A percentile compares a stretch with the other conserved stretches of the same genome.
phyloP scores from a whole-genome alignment of 2,113 vertebrate species.

The Coptodon rendalli region DNA sequence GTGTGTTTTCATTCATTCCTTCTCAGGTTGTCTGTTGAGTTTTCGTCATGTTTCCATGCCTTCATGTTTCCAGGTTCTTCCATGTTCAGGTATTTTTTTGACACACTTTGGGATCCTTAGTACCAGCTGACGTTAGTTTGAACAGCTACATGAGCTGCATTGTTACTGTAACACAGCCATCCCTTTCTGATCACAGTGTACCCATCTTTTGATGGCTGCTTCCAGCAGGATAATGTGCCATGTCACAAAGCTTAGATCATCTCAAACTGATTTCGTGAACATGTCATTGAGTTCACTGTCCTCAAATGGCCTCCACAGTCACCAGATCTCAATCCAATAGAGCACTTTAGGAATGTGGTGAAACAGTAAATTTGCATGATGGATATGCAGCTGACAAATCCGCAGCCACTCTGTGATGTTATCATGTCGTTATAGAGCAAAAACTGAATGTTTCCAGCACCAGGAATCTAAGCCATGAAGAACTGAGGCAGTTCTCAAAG shows the following conservation, averaged over 20 bases:
- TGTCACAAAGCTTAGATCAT: not conserved
- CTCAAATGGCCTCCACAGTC: not conserved
- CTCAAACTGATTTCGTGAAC: not conserved
- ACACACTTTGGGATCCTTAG: not conserved
- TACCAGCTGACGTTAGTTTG: not conserved
- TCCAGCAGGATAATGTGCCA: not conserved
- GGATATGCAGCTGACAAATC: not conserved
- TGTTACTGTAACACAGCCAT: not conserved
- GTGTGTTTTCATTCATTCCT: not conserved
- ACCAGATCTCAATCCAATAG: not conserved
- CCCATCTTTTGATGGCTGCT: not conserved
- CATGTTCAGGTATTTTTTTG: not conserved
- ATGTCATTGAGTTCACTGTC: not conserved
- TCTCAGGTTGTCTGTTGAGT: not conserved
- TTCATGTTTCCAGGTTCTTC: not conserved
- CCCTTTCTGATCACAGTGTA: not conserved
- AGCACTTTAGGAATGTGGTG: not conserved
- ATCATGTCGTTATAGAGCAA: not conserved
- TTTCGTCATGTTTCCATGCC: not conserved
- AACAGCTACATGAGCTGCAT: not conserved
- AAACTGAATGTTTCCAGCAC: not conserved
- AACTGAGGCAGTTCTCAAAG: not conserved
- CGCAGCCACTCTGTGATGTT: not conserved
- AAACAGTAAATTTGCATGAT: not conserved
- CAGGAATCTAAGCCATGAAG: not conserved